Conservation (phyloP, 1,140 invertebrate genomes). For the Chrysomallon squamiferum region DNA sequence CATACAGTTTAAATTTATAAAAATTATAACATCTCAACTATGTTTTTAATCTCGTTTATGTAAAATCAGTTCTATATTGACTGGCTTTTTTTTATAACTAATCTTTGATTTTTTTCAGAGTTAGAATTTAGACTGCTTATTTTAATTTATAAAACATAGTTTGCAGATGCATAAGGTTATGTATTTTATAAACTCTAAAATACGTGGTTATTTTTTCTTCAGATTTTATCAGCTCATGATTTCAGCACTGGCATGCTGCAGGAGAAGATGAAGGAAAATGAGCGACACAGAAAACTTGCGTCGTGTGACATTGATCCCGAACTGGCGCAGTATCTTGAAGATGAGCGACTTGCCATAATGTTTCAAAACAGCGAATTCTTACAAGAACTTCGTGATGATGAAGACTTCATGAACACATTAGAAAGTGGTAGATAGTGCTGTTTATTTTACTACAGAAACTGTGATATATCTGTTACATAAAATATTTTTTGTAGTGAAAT, state of each 20-base stretch:
- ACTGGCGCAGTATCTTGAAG: conserved; percentile 68
- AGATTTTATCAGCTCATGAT: conserved; percentile 54
- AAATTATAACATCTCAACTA: too few species aligned
- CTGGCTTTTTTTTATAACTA: too few species aligned
- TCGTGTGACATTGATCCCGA: conserved; percentile 63
- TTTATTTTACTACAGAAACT: background rate
- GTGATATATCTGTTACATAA: background rate
- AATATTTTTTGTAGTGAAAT: background rate
- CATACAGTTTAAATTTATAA: too few species aligned
- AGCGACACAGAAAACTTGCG: conserved; percentile 49
- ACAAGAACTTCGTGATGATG: conserved; percentile 84
- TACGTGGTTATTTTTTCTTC: too few species aligned
- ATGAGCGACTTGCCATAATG: conserved; percentile 79
- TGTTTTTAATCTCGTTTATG: too few species aligned
- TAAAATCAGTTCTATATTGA: too few species aligned
- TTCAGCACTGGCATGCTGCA: conserved; percentile 61
- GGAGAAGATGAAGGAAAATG: conserved; percentile 65
- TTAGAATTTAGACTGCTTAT: too few species aligned
- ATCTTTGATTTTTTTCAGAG: too few species aligned
- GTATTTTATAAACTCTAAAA: too few species aligned
- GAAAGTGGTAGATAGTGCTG: conserved; percentile 65
- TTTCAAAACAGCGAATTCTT: conserved; percentile 94
- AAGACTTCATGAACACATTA: conserved; percentile 86
- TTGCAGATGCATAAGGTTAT: too few species aligned
- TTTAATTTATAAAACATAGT: too few species aligned